Conservation (phyloP, 2,797 vertebrate species). For the Urosaurus nigricauda region DNA sequence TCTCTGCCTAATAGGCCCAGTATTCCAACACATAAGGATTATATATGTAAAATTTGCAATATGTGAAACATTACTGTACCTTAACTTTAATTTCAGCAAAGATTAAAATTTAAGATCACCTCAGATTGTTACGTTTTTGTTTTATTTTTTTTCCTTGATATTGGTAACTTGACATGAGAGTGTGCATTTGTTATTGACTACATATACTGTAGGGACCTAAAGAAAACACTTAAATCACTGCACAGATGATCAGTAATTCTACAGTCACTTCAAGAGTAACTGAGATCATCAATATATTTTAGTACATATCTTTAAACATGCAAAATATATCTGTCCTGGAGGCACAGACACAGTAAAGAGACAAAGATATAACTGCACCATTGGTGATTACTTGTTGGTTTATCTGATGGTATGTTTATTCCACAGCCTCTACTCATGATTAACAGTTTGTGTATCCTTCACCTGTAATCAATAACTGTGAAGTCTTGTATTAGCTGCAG, state of each 20-base stretch:
- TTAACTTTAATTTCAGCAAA: constrained; percentile 34
- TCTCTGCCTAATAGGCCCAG: neutral
- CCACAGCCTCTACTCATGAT: constrained; percentile 76
- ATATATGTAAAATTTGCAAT: neutral
- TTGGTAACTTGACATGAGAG: constrained; percentile 40
- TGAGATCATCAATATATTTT: constrained; percentile 71
- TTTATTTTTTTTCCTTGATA: constrained; percentile 40
- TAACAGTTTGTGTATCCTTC: constrained; percentile 82
- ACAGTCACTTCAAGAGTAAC: constrained; percentile 78
- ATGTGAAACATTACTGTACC: constrained; percentile 2
- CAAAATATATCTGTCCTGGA: constrained; percentile 60
- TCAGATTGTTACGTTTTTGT: neutral
- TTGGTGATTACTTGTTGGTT: constrained; percentile 76
- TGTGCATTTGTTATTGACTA: constrained; percentile 59
- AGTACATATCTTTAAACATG: constrained; percentile 67
- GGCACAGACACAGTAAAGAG: constrained; percentile 56
- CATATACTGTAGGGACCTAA: constrained; percentile 35
- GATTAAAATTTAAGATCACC: constrained; percentile 40
- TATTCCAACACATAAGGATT: neutral
- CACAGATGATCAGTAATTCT: constrained; percentile 57
- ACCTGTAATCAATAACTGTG: constrained; percentile 84
- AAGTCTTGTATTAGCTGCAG: constrained; percentile 82
- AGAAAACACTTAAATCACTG: constrained; percentile 65
- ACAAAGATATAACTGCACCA: constrained; percentile 66
- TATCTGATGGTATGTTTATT: constrained; percentile 76